A percentile compares a stretch with the other conserved stretches of the same genome.
These are phyloP conservation scores for Melospiza georgiana DNA, from an alignment of 2,113 vertebrate species.

Conservation along the genomic window DNA sequence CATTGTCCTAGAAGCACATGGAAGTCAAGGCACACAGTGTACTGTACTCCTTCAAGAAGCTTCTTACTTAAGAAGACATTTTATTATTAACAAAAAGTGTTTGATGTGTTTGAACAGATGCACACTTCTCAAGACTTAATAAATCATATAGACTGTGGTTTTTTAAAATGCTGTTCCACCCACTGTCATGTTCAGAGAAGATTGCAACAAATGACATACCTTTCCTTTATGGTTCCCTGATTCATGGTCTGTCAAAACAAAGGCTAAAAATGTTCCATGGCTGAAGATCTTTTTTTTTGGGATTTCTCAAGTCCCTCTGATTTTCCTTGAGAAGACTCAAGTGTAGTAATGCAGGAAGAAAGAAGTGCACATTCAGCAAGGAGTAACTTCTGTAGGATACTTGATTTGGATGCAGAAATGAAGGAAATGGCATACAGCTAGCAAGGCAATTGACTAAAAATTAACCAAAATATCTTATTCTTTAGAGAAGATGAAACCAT, in stretches of 20 bases:
- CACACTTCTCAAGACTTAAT: constrained; percentile 15
- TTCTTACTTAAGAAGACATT: background rate
- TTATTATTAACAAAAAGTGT: background rate
- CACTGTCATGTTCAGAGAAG: background rate
- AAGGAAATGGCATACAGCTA: background rate
- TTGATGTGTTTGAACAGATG: background rate
- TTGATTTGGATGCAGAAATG: background rate
- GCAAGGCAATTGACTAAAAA: background rate
- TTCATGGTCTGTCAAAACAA: constrained; percentile 15
- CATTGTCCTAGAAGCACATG: background rate
- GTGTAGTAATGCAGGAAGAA: background rate
- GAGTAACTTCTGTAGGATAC: background rate
- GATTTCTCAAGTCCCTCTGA: background rate
- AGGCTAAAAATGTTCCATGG: background rate
- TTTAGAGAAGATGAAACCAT: background rate
- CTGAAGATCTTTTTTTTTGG: background rate
- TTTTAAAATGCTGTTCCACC: background rate
- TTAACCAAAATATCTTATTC: background rate
- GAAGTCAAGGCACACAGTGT: background rate
- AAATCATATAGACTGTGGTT: background rate
- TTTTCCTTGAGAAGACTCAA: background rate
- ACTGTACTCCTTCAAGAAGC: background rate
- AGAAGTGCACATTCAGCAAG: background rate
- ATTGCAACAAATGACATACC: background rate
- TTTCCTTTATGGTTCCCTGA: background rate